Percentiles rank a stretch among this genome's conserved stretches.
Conservation (phyloP, 2,113 vertebrate genomes). For the Chelonoidis abingdonii region DNA sequence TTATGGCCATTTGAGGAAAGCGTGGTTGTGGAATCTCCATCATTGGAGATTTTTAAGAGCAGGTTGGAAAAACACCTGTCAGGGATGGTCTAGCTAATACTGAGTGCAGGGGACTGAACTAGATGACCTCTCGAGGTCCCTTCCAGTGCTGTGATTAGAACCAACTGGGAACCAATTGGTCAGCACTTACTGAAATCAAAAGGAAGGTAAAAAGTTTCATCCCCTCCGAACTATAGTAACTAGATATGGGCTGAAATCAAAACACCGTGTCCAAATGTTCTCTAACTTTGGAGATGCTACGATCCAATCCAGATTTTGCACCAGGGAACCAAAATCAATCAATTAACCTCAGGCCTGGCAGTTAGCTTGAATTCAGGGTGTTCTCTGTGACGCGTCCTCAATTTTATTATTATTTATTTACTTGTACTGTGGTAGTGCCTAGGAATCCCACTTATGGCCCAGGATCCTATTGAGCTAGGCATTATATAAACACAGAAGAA, state of each 20-base stretch:
- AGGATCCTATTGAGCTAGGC: neutral
- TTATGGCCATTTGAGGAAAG: neutral
- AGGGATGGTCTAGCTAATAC: too few relatives aligned
- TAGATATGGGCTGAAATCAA: constrained; percentile 4
- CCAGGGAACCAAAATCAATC: neutral
- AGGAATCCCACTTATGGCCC: neutral
- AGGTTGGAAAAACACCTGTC: too few relatives aligned
- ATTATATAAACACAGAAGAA: neutral
- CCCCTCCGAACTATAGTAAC: constrained; percentile 27
- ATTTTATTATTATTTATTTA: neutral
- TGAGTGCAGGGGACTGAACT: too few relatives aligned
- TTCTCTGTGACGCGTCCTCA: neutral
- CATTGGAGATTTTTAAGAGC: too few relatives aligned
- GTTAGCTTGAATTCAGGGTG: neutral
- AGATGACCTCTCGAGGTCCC: neutral
- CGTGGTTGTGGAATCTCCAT: neutral
- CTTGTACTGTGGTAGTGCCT: neutral
- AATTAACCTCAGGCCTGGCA: neutral
- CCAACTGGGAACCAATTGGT: neutral
- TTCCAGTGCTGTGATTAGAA: neutral
- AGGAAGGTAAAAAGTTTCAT: constrained; percentile 44
- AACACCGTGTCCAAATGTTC: neutral
- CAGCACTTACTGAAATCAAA: constrained; percentile 19
- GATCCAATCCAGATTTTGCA: neutral
- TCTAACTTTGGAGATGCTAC: neutral